Evolutionary conservation across 2,797 vertebrate genomes (phyloP), one percentile per base, ranked within the genome.

Genomic region (Anisognathus igniventris): DNA sequence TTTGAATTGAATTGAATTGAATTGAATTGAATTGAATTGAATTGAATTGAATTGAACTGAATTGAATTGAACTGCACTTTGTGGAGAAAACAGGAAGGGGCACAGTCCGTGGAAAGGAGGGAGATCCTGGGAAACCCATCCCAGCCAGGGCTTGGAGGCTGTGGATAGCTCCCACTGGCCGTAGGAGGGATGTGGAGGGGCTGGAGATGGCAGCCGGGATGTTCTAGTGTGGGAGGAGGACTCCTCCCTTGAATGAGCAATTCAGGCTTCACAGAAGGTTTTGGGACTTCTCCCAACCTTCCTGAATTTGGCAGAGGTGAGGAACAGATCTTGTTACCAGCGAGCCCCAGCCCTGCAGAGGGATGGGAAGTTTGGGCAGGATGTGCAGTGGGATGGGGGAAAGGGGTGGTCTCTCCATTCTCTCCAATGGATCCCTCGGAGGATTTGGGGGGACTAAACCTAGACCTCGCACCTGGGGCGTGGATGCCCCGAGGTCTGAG

Each of bases 391-490:
- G 14, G 14, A 42, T 30, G 40, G 18, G 25, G 45, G 25, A 73
- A 18, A 57, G 42, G 14, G 4, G 7, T 14, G 33, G 23, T 66
- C 51, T 68, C 35, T 80, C 30, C 35, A 27, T 51, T 40, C 31
- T 37, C 48, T 62, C 61, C 58, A 16, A 5, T 0, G 0, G 5
- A 9, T 74, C 15, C 24, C 12, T 84, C 5, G 10, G 45, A 62
- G 58, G 60, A 28, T 54, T 7, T 23, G 9, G 4, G 31, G 54
- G 25, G 1, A 37, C 42, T 50, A 54, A 42, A 57, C 13, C 42
- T 47, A n/a, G 42, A 22, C 44, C 40, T 51, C 0, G 0, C 33
- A 33, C 7, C n/a, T 17, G 48, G 12, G 28, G 2, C 7, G 5
- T 2, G 5, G 61, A 7, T 33, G 31, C 23, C 56, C 20, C 8